Conservation (phyloP, 2,113 vertebrate genomes). For the Acrocephalus kingi region DNA sequence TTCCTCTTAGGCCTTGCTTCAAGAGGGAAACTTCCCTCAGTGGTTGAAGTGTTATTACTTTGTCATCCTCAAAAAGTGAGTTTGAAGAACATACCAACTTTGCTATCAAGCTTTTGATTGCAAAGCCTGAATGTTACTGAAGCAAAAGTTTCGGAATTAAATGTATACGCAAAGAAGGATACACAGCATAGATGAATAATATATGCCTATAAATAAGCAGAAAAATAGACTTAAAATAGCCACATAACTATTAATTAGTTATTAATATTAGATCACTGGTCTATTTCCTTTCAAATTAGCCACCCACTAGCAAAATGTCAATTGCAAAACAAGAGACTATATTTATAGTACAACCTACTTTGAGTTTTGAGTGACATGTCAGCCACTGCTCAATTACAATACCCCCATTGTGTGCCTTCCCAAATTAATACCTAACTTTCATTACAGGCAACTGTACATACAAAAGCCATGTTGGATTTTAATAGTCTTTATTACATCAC, state of each 20-base stretch:
- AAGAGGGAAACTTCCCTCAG: background rate
- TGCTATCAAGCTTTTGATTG: background rate
- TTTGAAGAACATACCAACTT: background rate
- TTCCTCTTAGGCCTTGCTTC: background rate
- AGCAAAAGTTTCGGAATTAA: slow-evolving; percentile 11
- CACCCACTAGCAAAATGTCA: slow-evolving; percentile 71
- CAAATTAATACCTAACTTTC: slow-evolving; percentile 7
- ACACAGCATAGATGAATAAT: slow-evolving; percentile 35
- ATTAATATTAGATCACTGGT: slow-evolving; percentile 63
- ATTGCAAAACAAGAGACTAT: slow-evolving; percentile 49
- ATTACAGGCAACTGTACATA: background rate
- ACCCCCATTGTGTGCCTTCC: slow-evolving; percentile 19
- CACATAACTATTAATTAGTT: slow-evolving; percentile 67
- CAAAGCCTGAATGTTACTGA: background rate
- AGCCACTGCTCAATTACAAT: slow-evolving; percentile 43
- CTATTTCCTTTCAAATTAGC: slow-evolving; percentile 71
- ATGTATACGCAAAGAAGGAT: background rate
- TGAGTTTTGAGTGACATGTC: slow-evolving; percentile 32
- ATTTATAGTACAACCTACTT: slow-evolving; percentile 61
- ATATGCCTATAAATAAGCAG: slow-evolving; percentile 57
- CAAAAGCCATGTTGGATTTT: background rate
- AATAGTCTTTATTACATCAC: background rate
- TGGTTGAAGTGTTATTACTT: background rate
- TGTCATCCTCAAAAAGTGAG: background rate
- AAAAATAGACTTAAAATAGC: slow-evolving; percentile 59